phyloP scores from a whole-genome alignment of 2,113 vertebrate genomes.

The Urocolius indicus region DNA sequence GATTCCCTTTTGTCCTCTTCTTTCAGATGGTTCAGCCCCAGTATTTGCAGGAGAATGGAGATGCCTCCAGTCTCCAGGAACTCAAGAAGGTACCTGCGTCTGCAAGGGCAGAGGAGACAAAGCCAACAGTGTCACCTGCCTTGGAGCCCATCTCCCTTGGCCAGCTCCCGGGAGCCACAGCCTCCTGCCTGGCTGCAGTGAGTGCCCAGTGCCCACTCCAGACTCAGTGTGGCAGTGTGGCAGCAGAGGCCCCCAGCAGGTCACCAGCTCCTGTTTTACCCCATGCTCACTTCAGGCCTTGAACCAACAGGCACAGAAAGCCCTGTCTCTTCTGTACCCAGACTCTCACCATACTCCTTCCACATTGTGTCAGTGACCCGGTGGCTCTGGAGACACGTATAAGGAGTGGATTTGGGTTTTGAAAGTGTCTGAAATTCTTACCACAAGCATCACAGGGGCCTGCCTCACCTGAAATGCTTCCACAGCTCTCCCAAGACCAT shows the following conservation, averaged over 20 bases:
- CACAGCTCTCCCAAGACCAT: neutral
- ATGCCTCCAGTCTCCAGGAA: conserved; percentile 86
- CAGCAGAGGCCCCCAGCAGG: neutral
- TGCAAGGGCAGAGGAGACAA: conserved; percentile 42
- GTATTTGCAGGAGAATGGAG: conserved; percentile 85
- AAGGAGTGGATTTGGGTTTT: neutral
- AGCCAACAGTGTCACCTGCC: neutral
- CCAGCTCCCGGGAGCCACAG: neutral
- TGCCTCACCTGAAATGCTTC: neutral
- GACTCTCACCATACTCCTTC: neutral
- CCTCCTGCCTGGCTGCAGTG: neutral
- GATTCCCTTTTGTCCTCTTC: conserved; percentile 82
- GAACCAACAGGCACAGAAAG: neutral
- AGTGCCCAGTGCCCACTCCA: neutral
- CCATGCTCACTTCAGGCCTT: neutral
- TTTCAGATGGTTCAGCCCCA: conserved; percentile 74
- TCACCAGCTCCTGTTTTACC: neutral
- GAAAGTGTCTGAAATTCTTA: neutral
- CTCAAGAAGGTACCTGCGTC: conserved; percentile 82
- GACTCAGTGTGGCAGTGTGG: neutral
- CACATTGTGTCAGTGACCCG: fast-evolving
- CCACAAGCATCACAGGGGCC: neutral
- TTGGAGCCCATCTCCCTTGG: neutral
- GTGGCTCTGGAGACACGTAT: neutral
- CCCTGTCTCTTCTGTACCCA: fast-evolving